Evolutionary conservation across 2,888 invertebrate genomes (phyloP).

Genomic region (Eilema caniola): DNA sequence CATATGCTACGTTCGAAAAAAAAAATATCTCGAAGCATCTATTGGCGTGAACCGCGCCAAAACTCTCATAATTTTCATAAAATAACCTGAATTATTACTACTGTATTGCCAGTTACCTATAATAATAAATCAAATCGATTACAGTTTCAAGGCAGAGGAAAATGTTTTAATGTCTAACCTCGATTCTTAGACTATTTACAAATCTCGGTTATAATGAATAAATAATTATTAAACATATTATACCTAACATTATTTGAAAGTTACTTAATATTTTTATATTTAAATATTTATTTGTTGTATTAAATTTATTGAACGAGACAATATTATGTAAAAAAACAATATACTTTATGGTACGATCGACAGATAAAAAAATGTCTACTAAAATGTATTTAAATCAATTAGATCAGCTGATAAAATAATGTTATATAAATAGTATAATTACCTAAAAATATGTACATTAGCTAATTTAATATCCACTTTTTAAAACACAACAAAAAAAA

Average conservation of each 20-base stretch:
- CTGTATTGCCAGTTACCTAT: neutral
- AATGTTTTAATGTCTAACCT: slow-evolving; percentile 4
- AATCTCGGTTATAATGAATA: neutral
- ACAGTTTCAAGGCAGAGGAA: slow-evolving; percentile 6
- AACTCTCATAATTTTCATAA: too few relatives aligned
- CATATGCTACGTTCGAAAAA: too few relatives aligned
- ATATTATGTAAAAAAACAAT: neutral
- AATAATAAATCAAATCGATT: neutral
- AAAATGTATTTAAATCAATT: neutral
- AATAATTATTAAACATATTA: too few relatives aligned
- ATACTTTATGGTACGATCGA: too few relatives aligned
- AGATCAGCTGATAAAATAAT: neutral
- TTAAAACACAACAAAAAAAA: slow-evolving; percentile 39
- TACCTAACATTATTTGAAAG: neutral
- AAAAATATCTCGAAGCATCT: too few relatives aligned
- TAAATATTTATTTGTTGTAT: too few relatives aligned
- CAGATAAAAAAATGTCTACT: neutral
- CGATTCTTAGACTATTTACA: too few relatives aligned
- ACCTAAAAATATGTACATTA: slow-evolving; percentile 22
- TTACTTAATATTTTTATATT: neutral
- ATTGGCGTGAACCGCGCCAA: too few relatives aligned
- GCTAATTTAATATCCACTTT: slow-evolving; percentile 43
- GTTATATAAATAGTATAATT: slow-evolving; percentile 8
- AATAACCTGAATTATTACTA: too few relatives aligned
- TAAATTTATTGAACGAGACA: neutral